Evolutionary conservation across 2,888 invertebrate species (phyloP).

Genomic region (Ectemnius continuus): DNA sequence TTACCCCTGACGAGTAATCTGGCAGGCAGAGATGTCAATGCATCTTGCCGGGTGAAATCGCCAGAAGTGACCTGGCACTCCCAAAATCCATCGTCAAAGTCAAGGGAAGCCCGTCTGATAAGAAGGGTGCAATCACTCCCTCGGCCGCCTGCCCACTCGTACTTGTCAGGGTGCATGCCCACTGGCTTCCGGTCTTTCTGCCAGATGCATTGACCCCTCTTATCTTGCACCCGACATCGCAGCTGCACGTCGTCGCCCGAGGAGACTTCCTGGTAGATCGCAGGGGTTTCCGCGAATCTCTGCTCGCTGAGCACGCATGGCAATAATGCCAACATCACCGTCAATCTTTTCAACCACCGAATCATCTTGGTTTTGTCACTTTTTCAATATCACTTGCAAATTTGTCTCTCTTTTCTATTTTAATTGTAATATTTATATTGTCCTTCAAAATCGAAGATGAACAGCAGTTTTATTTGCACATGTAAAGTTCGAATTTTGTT

Average conservation of each 20-base stretch:
- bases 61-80: slow-evolving; percentile 96
- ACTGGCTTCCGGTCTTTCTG: slow-evolving; percentile 95
- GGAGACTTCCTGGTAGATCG: slow-evolving; percentile 90
- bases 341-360: no score
- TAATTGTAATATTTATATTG: no score
- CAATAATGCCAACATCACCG: neutral
- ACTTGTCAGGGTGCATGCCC: slow-evolving; percentile 91
- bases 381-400: no score
- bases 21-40: slow-evolving; percentile 90
- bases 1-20: slow-evolving; percentile 89
- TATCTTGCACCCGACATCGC: slow-evolving; percentile 91
- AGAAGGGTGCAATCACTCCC: slow-evolving; percentile 90
- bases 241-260: slow-evolving; percentile 90
- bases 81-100: slow-evolving; percentile 94
- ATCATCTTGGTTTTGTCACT: no score
- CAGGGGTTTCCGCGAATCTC: slow-evolving; percentile 90
- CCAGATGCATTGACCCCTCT: slow-evolving; percentile 93
- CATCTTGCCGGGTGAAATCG: slow-evolving; percentile 85
- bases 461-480: no score
- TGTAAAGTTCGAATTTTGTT: no score
- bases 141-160: slow-evolving; percentile 89
- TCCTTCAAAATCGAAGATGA: no score
- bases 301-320: slow-evolving; percentile 79
- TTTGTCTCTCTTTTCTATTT: no score
- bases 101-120: slow-evolving; percentile 89